Base-by-base conservation (phyloP, 2,888 invertebrate genomes). In the Erebia epiphron region DNA sequence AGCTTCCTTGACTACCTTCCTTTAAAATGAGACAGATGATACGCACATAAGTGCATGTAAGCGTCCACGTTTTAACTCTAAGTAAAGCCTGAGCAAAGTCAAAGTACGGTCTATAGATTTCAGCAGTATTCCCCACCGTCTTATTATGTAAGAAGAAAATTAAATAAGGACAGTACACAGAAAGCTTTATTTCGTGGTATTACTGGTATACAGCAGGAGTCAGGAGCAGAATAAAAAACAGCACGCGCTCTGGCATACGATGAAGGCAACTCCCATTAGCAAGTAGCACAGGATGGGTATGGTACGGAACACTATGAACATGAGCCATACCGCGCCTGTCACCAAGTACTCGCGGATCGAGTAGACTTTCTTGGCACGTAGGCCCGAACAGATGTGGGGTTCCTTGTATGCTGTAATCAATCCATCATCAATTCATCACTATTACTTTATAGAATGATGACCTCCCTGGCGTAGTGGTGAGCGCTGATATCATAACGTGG, bases 211-310 rank as follows among this genome's bases (percentile, higher is more conserved):
- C n/a, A 60, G 52, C 16, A 69, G 35, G 68, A 70, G 60, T 77
- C 67, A 79, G 13, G 79, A 76, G 64, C 86, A 85, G 71, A 85
- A 83, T 0, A 81, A 0, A 2, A 83, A 77, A 60, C 86, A 86
- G 52, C 80, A 76, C 0, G 70, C 35, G 35, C 66, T 75, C 64
- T 82, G 81, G 52, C 78, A 79, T 0, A 75, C 7, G 2, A 83
- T 71, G 60, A 77, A 85, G 7, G 75, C 70, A 0, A 84, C 0
- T 0, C 83, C 83, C 0, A 80, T 14, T 2, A 67, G 70, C 0
- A 80, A 68, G 67, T 85, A 85, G 16, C 78, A 74, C 0, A 80
- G 21, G 0, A 81, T 13, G 0, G 85, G 85, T 14, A 84, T 52
- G 1, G 67, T 26, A 9, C 75, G 74, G 7, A 71, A 72, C 0